Base-by-base conservation (phyloP, 2,797 vertebrate genomes). In the Cheirogaleus major region DNA sequence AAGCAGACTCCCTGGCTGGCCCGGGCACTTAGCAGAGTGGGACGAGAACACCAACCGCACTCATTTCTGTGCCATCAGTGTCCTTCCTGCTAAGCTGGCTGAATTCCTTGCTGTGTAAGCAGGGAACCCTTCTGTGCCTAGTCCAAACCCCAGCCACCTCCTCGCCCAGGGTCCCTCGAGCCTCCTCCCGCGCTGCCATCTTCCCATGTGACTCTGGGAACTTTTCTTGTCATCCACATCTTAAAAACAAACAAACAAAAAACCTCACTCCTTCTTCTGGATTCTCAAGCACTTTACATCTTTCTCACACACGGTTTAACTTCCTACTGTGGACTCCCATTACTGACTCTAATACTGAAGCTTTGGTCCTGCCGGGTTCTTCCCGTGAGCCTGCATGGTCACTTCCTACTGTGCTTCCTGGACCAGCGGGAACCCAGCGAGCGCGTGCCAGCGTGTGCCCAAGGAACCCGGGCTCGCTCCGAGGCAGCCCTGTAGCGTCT, bases 381-480 rank as follows among this genome's bases (percentile, higher is more conserved):
- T 48, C 59, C 50, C 1, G 7, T 15, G 25, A 76, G 78, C 27
- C 72, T 27, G 2, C 4, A 7, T 1, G 17, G 30, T 57, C 55
- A 52, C 30, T 70, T 41, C 30, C 59, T 43, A 32, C 27, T 43
- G 9, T 18, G 48, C 65, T 30, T 45, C 22, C n/a, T 9, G 4
- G 5, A 30, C 20, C 81, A 75, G 76, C 48, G 9, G 69, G 43
- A 76, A 30, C 87, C 30, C 4, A 11, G 2, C 3, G 45, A 11
- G 2, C 2, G 14, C 1, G 8, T 5, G 55, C 22, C 45, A 11
- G 2, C 3, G 14, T 2, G 8, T 5, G 55, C 13, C 45, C 20
- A n/a, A 0, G 1, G 45, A 45, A 27, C 8, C 15, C 2, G 27
- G 43, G 30, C 45, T 20, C 0, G 27, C 43, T 75, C 15, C 5